Base-by-base conservation (phyloP, 2,113 vertebrate genomes). In the Thinocorus orbignyianus region DNA sequence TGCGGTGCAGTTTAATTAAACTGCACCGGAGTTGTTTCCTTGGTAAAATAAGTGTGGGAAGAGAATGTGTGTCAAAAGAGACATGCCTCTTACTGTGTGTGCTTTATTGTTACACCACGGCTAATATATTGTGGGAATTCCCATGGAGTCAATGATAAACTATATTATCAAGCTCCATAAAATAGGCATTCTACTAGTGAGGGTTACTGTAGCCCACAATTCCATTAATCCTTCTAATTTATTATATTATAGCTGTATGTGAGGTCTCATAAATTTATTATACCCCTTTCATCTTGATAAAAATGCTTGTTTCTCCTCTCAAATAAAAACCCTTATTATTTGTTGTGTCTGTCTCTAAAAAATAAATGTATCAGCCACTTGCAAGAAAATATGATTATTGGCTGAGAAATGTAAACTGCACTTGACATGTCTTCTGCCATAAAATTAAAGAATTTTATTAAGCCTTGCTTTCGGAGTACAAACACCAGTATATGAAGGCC, bases 21-120 rank as follows among this genome's bases (percentile, higher is more conserved):
- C 98, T 97, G 98, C 97, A 96, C 97, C 88, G 90, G 98, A 98
- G 98, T 98, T 98, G 99, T 99, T 98, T 98, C 99, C 99, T 98
- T 98, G 99, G 99, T 98, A 99, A 99, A 99, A 97, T 98, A 98
- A 99, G 98, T 99, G 99, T 99, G 99, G 98, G 99, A 99, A 99
- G 99, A 98, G 99, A 99, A 99, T 99, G 99, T 98, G 98, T 98
- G 98, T 98, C 98, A 98, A 98, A 98, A 98, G 98, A 98, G 98
- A 98, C 98, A 98, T 98, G 98, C 98, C 98, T 98, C 98, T 99
- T 95, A 98, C 98, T 98, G 98, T 98, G 98, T 98, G 97, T 81
- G 98, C 98, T 98, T 98, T 98, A 98, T 99, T 99, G 98, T 99
- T 98, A 98, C 97, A 98, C 98, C 97, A 97, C 98, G 97, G 97